phyloP scores from a whole-genome alignment of 2,113 vertebrate species.

The Fregetta grallaria region DNA sequence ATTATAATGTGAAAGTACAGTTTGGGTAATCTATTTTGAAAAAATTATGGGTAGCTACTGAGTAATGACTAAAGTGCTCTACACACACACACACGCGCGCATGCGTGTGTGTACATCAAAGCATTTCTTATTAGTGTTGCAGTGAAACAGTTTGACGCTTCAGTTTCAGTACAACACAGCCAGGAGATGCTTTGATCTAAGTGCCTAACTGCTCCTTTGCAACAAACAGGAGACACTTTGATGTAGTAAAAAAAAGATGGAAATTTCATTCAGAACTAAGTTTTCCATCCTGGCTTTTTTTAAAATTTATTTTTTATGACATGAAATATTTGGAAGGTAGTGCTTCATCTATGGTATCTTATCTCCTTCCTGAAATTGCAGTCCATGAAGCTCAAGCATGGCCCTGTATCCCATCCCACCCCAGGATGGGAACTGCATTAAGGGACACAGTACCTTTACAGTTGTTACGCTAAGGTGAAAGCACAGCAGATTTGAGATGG shows the following conservation, averaged over 20 bases:
- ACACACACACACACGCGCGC: no score
- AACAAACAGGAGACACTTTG: neutral
- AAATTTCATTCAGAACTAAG: neutral
- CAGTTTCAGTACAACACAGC: neutral
- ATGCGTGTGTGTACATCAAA: neutral
- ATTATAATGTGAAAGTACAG: neutral
- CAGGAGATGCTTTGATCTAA: slow-evolving; percentile 19
- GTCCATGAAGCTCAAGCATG: neutral
- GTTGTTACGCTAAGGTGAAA: neutral
- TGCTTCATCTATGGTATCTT: rapidly evolving
- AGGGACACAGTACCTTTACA: neutral
- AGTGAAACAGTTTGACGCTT: neutral
- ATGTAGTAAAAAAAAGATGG: neutral
- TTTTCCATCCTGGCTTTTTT: neutral
- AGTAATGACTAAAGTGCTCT: neutral
- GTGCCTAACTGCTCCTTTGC: neutral
- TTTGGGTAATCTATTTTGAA: neutral
- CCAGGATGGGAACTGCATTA: neutral
- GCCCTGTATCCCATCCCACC: neutral
- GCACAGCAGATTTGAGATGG: neutral
- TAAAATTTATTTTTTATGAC: neutral
- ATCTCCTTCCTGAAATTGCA: neutral
- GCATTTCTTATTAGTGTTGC: neutral
- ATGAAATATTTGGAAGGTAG: neutral
- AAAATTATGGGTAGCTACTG: neutral